A percentile compares a stretch with the other conserved stretches of the same genome.
phyloP scores from a whole-genome alignment of 1,140 invertebrate species.

The Tribolium madens region DNA sequence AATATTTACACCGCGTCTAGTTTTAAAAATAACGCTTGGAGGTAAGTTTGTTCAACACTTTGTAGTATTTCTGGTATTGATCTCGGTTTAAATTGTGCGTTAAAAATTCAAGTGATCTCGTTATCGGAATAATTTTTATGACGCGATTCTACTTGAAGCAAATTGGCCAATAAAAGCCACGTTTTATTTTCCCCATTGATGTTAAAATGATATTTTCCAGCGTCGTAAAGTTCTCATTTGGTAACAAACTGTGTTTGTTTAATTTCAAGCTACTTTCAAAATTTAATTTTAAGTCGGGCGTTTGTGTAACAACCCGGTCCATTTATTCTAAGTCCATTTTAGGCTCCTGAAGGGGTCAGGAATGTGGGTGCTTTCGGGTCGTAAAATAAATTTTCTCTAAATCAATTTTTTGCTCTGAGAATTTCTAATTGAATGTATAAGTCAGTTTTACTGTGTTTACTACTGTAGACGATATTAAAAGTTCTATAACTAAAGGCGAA shows the following conservation, averaged over 20 bases:
- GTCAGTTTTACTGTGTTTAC: slow-evolving; percentile 36
- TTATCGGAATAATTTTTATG: slow-evolving; percentile 26
- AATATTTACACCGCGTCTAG: neutral
- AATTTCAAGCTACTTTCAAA: neutral
- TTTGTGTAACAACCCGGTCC: neutral
- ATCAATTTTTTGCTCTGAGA: neutral
- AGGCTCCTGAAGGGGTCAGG: neutral
- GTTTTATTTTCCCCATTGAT: slow-evolving; percentile 8
- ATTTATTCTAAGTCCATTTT: slow-evolving; percentile 19
- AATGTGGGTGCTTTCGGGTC: neutral
- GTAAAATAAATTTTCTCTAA: neutral
- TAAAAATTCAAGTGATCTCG: neutral
- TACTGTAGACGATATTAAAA: slow-evolving; percentile 22
- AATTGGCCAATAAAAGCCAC: slow-evolving; percentile 22
- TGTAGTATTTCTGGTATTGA: neutral
- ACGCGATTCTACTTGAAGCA: slow-evolving; percentile 4
- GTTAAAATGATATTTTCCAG: slow-evolving; percentile 11
- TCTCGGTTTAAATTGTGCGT: neutral
- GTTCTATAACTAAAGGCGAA: slow-evolving; percentile 14
- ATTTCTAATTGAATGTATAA: slow-evolving; percentile 32
- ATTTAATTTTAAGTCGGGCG: slow-evolving; percentile 25
- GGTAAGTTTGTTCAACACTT: slow-evolving; percentile 9
- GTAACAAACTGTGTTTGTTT: neutral
- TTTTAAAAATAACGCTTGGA: slow-evolving; percentile 13
- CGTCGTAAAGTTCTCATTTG: slow-evolving; percentile 9